Conservation (phyloP, 2,113 vertebrate genomes). For the Alligator mississippiensis region DNA sequence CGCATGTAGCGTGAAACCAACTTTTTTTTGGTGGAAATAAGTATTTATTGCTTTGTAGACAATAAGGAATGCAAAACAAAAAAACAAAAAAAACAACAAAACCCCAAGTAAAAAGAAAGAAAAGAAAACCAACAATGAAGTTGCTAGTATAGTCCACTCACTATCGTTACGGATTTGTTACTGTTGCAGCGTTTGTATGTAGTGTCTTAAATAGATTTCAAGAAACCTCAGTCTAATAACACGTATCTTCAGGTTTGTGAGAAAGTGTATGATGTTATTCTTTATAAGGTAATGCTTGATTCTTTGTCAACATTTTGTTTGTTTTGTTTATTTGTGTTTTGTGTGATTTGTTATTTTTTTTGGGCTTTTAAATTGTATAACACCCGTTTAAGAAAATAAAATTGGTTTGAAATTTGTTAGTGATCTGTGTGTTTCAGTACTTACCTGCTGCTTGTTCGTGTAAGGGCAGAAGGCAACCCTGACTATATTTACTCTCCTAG, state of each 20-base stretch:
- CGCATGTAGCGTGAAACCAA: constrained; percentile 56
- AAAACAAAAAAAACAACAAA: neutral
- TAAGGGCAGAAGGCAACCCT: fast-evolving
- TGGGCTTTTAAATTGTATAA: constrained; percentile 70
- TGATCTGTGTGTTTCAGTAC: neutral
- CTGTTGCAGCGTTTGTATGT: constrained; percentile 63
- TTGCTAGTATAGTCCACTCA: constrained; percentile 24
- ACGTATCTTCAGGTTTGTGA: constrained; percentile 53
- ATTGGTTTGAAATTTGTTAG: constrained; percentile 74
- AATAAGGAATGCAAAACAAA: constrained; percentile 25
- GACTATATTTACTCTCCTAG: fast-evolving
- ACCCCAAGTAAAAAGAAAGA: too few relatives aligned
- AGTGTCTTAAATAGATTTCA: constrained; percentile 55
- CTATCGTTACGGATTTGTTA: constrained; percentile 53
- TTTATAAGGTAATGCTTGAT: constrained; percentile 44
- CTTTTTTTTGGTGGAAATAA: constrained; percentile 43
- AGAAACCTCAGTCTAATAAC: constrained; percentile 55
- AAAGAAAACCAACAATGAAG: neutral
- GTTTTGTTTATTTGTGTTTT: constrained; percentile 50
- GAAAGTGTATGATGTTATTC: constrained; percentile 47
- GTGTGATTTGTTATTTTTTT: constrained; percentile 61
- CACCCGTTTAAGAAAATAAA: constrained; percentile 77
- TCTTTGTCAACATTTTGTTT: constrained; percentile 50
- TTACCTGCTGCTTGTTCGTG: fast-evolving
- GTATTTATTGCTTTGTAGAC: constrained; percentile 78